Conservation (phyloP, 2,888 invertebrate species). For the Pantelozetes paolii region DNA sequence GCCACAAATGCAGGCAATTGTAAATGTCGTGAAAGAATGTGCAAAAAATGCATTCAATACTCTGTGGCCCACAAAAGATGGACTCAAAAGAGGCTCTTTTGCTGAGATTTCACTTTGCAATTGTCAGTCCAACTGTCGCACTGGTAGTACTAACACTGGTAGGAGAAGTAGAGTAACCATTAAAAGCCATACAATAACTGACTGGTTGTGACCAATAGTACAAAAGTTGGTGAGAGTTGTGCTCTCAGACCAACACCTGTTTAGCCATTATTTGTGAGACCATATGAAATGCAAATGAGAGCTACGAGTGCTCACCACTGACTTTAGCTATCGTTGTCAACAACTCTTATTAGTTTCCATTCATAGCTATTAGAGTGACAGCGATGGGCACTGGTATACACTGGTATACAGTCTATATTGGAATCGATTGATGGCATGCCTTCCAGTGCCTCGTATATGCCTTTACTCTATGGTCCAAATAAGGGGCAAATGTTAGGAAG, state of each 20-base stretch:
- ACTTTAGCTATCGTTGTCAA: constrained; percentile 30
- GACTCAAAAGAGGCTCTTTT: constrained; percentile 22
- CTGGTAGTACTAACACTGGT: not conserved
- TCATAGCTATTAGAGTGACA: constrained; percentile 32
- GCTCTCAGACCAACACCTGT: constrained; percentile 31
- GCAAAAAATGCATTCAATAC: not conserved
- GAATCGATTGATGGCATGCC: constrained; percentile 18
- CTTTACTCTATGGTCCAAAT: constrained; percentile 17
- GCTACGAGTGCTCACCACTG: not conserved
- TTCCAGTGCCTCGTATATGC: constrained; percentile 9
- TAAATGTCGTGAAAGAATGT: constrained; percentile 16
- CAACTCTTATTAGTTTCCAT: constrained; percentile 32
- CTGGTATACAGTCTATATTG: not conserved
- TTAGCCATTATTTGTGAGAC: constrained; percentile 30
- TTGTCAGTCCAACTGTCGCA: not conserved
- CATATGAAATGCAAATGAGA: constrained; percentile 37
- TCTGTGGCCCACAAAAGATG: constrained; percentile 28
- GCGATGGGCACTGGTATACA: constrained; percentile 3
- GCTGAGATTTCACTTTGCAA: constrained; percentile 30
- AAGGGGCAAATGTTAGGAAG: constrained; percentile 31
- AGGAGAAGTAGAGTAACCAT: not conserved
- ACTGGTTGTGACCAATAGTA: constrained; percentile 1
- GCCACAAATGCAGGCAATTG: constrained; percentile 16
- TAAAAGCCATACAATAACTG: constrained; percentile 19
- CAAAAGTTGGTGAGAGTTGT: constrained; percentile 26